Conservation (phyloP, 2,113 vertebrate species). For the Psilopogon haemacephalus region DNA sequence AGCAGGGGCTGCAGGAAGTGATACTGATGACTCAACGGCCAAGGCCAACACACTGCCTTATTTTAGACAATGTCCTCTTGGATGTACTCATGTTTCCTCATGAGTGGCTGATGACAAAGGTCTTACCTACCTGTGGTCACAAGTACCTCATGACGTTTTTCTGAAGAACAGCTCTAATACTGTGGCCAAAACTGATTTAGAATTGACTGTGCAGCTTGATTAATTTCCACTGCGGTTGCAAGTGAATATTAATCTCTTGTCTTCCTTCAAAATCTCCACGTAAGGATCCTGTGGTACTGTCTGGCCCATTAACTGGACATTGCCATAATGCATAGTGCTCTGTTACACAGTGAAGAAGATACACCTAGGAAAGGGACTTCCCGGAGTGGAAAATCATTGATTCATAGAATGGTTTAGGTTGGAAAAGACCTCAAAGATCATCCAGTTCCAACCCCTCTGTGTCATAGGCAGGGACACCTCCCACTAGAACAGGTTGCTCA, state of each 20-base stretch:
- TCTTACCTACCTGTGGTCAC: conserved; percentile 52
- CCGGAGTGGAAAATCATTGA: background rate
- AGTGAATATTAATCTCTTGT: background rate
- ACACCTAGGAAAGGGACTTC: background rate
- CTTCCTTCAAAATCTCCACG: background rate
- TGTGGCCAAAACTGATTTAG: background rate
- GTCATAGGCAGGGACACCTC: too few relatives aligned
- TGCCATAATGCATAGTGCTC: background rate
- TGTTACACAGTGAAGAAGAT: background rate
- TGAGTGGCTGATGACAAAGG: conserved; percentile 66
- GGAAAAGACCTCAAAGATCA: too few relatives aligned
- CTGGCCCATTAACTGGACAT: background rate
- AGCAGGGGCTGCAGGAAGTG: conserved; percentile 63
- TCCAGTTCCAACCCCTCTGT: too few relatives aligned
- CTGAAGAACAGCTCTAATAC: background rate
- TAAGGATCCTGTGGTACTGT: background rate
- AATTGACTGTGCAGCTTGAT: background rate
- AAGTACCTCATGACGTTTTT: conserved; percentile 40
- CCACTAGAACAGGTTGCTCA: too few relatives aligned
- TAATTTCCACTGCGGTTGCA: background rate
- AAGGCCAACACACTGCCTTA: conserved; percentile 53
- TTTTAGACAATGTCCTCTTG: conserved; percentile 63
- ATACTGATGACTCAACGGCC: conserved; percentile 57
- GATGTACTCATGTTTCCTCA: conserved; percentile 58
- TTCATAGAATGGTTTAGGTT: too few relatives aligned